These are phyloP conservation scores for Sialis fuliginosa DNA, from an alignment of 2,888 invertebrate genomes.

Conservation along the genomic window DNA sequence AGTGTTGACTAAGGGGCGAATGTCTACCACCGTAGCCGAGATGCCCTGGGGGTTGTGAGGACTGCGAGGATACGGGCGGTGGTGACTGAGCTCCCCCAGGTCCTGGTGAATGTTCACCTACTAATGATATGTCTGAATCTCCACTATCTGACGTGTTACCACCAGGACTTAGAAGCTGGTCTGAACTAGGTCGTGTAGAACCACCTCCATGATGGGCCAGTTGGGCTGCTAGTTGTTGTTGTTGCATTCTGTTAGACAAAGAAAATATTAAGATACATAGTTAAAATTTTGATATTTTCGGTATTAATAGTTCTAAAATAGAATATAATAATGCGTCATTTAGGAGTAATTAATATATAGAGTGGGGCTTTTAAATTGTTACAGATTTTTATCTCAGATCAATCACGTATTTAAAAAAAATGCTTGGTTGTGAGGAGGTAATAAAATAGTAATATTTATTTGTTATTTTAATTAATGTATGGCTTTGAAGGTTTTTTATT, in stretches of 20 bases:
- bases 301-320: too few relatives aligned
- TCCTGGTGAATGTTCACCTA: slow-evolving; percentile 22
- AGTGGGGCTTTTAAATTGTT: too few relatives aligned
- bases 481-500: too few relatives aligned
- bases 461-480: too few relatives aligned
- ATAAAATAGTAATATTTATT: too few relatives aligned
- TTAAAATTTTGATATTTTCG: neutral
- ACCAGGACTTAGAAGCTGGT: slow-evolving; percentile 22
- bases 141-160: slow-evolving; percentile 22
- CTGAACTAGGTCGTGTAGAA: slow-evolving; percentile 11
- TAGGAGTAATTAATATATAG: too few relatives aligned
- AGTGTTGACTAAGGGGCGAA: neutral
- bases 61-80: neutral
- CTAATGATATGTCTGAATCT: slow-evolving; percentile 26
- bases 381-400: too few relatives aligned
- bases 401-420: too few relatives aligned
- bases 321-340: too few relatives aligned
- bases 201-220: slow-evolving; percentile 21
- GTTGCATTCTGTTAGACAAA: slow-evolving; percentile 25
- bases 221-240: slow-evolving; percentile 24
- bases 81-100: slow-evolving; percentile 1
- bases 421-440: too few relatives aligned
- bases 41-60: neutral
- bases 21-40: neutral
- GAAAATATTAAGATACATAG: neutral